Conservation (phyloP, 2,113 vertebrate species). For the Rattus rattus region DNA sequence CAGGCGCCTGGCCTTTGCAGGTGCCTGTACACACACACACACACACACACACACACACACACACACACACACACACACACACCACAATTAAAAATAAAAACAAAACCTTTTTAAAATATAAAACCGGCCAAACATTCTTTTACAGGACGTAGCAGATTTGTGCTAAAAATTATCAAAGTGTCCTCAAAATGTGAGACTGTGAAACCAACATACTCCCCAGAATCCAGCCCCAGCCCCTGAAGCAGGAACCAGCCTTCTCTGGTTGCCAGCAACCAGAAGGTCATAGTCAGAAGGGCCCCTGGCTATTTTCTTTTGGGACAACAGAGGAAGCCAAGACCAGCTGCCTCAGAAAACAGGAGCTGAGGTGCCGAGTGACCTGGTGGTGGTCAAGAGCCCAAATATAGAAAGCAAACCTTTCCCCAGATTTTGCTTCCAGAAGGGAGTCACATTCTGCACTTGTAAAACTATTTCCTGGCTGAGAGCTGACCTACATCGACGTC, state of each 20-base stretch:
- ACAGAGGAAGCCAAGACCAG: conserved; percentile 19
- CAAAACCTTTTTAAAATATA: background rate
- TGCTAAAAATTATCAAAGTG: background rate
- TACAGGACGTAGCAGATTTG: background rate
- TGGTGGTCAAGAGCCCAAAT: conserved; percentile 70
- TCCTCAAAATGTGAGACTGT: background rate
- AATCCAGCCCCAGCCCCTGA: background rate
- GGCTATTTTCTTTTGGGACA: background rate
- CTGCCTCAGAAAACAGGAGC: conserved; percentile 42
- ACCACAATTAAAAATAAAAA: background rate
- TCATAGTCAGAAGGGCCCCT: conserved; percentile 46
- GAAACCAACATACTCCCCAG: rapidly evolving
- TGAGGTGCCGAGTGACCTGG: conserved; percentile 18
- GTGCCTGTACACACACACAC: background rate
- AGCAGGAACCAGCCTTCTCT: background rate
- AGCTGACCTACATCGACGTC: conserved; percentile 73
- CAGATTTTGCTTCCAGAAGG: conserved; percentile 61
- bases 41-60: background rate
- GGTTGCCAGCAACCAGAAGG: background rate
- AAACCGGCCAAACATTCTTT: background rate
- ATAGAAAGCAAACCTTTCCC: conserved; percentile 70
- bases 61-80: background rate
- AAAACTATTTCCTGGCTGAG: conserved; percentile 67
- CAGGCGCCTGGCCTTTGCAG: background rate
- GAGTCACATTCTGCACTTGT: conserved; percentile 43